Percentiles rank a stretch among this genome's conserved stretches.
These are phyloP conservation scores for Myrmecobius fasciatus DNA, from an alignment of 2,113 vertebrate genomes.

Conservation along the genomic window DNA sequence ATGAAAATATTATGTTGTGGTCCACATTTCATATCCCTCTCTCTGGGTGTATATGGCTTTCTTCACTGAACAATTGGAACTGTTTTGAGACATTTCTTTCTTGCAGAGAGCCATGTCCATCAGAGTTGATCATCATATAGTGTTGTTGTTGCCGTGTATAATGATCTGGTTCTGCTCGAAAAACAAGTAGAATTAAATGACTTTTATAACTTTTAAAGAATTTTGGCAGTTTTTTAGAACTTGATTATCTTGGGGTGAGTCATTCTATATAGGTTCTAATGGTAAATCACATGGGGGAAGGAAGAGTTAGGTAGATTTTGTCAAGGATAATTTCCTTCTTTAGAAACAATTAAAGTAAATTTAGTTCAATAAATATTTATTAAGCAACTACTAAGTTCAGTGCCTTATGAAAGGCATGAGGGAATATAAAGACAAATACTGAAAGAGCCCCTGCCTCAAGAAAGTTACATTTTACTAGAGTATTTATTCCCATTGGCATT, in stretches of 20 bases:
- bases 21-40: too few relatives aligned
- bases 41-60: too few relatives aligned
- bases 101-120: too few relatives aligned
- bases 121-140: too few relatives aligned
- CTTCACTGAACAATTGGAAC: too few relatives aligned
- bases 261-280: background rate
- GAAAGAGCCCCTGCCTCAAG: background rate
- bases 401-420: background rate
- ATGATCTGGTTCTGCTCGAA: too few relatives aligned
- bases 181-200: too few relatives aligned
- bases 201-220: too few relatives aligned
- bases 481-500: background rate
- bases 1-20: too few relatives aligned
- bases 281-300: background rate
- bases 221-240: background rate
- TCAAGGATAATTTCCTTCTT: background rate
- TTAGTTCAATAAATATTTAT: background rate
- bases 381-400: background rate
- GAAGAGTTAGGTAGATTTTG: background rate
- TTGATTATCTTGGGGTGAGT: background rate
- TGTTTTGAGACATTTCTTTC: too few relatives aligned
- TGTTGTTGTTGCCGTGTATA: too few relatives aligned
- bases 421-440: background rate
- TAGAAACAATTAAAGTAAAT: background rate
- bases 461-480: background rate